phyloP scores from a whole-genome alignment of 2,888 invertebrate species.

The Cosmia pyralina region DNA sequence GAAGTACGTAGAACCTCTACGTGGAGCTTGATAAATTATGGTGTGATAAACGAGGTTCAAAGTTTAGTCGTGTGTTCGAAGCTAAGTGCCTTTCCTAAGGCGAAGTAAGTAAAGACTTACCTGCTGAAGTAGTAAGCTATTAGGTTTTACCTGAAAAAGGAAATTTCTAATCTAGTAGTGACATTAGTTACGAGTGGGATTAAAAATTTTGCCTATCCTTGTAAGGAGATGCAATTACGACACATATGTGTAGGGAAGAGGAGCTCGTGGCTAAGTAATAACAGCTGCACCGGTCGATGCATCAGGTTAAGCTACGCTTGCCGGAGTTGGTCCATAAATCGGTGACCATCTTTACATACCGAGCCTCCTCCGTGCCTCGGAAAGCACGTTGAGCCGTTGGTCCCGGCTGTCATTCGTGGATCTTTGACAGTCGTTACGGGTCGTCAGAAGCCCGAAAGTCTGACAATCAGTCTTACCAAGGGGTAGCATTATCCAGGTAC shows the following conservation, averaged over 20 bases:
- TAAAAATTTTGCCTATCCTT: neutral
- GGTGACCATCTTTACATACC: too few relatives aligned
- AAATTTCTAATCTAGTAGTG: slow-evolving; percentile 8
- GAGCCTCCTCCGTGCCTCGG: too few relatives aligned
- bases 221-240: neutral
- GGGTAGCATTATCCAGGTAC: too few relatives aligned
- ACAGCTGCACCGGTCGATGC: too few relatives aligned
- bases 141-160: slow-evolving; percentile 2
- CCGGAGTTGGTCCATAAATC: too few relatives aligned
- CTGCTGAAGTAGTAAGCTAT: slow-evolving; percentile 1
- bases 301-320: too few relatives aligned
- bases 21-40: slow-evolving; percentile 47
- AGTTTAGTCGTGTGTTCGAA: slow-evolving; percentile 38
- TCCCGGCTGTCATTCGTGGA: too few relatives aligned
- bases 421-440: too few relatives aligned
- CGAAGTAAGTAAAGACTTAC: slow-evolving; percentile 24
- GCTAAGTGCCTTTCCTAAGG: slow-evolving; percentile 29
- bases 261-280: too few relatives aligned
- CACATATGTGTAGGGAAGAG: neutral
- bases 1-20: slow-evolving; percentile 25
- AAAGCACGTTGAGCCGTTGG: too few relatives aligned
- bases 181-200: neutral
- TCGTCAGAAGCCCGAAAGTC: too few relatives aligned
- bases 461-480: too few relatives aligned
- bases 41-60: slow-evolving; percentile 44